Base-by-base conservation (phyloP, 2,797 vertebrate species). In the Darevskia nairensis region DNA sequence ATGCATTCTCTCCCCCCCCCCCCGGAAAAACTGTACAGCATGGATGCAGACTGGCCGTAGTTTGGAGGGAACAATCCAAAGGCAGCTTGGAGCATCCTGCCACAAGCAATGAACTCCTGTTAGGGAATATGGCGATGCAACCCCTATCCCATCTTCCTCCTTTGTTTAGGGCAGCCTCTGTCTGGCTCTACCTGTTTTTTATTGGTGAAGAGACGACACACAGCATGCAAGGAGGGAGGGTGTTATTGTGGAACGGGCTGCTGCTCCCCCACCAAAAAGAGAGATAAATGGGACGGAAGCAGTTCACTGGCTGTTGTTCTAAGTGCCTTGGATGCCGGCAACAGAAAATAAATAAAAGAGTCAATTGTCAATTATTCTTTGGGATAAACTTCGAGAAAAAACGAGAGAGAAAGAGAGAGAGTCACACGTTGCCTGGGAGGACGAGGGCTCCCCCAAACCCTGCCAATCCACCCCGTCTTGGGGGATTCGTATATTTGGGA, bases 341-440 rank as follows among this genome's bases (percentile, higher is more conserved):
- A 75, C 44, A 8, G 6, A 13, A 41, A 44, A 0, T 6, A 1
- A 21, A 23, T 19, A 15, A 23, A 23, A 71, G 44, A 35, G 35
- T 64, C 25, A 78, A 89, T 85, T 85, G 83, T 81, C 88, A 46
- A 44, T 1, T 9, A 23, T 29, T 81, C 83, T 85, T 89, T 89
- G 88, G 83, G 69, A 89, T 75, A 11, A 74, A 74, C 50, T 3
- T 27, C 9, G 0, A 41, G 75, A 9, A 32, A 29, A 7, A 50
- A 50, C 11, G 0, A 7, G 59, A 21, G 59, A 61, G 59, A 61
- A 15, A 50, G 46, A 50, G 46, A 50, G 50, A 66, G 59, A 59
- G 8, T 3, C 7, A 2, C 5, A 13, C 0, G 19, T 1, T 0
- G 25, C 44, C 7, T 17, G 80, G 32, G 2, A 19, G 44, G 1